Evolutionary conservation across 2,113 vertebrate species (phyloP).

Genomic region (Pelecanoides urinatrix): DNA sequence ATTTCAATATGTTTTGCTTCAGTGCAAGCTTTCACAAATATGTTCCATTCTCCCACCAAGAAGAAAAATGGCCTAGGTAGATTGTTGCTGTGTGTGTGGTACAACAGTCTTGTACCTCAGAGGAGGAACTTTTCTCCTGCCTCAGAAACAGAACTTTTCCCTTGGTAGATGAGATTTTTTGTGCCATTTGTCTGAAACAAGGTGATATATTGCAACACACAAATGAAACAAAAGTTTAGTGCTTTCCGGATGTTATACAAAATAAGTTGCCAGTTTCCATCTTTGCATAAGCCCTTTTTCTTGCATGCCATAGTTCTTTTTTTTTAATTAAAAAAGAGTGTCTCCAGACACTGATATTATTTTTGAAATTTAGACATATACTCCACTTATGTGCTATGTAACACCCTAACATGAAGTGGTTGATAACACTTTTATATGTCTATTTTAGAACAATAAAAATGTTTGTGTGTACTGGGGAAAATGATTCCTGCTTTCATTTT

Average conservation of each 20-base stretch:
- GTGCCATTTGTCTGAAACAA: background rate
- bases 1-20: conserved; percentile 12
- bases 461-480: background rate
- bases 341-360: background rate
- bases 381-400: background rate
- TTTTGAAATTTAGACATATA: background rate
- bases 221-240: background rate
- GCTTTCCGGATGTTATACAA: background rate
- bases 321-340: background rate
- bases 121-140: background rate
- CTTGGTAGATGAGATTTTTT: background rate
- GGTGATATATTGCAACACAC: background rate
- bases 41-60: background rate
- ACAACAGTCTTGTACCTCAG: background rate
- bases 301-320: background rate
- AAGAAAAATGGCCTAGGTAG: background rate
- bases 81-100: background rate
- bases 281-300: background rate
- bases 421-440: background rate
- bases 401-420: background rate
- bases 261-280: background rate
- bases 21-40: background rate
- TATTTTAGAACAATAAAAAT: background rate
- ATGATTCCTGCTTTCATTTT: background rate
- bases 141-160: background rate